Base-by-base conservation (phyloP, 2,797 vertebrate species). In the Notamacropus eugenii region DNA sequence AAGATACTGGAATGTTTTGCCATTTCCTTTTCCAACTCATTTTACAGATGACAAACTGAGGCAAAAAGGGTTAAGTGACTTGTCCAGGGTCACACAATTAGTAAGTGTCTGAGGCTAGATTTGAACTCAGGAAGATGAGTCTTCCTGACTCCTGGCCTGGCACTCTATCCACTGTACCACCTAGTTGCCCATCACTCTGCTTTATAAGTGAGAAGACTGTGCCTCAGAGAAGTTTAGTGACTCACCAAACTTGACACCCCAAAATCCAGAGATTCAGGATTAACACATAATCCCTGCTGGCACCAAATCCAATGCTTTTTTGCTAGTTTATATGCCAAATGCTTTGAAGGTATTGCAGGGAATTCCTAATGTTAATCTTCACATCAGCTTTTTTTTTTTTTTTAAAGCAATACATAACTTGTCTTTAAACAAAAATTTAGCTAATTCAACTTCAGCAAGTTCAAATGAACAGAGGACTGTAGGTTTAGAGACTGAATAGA, bases 391-490 rank as follows among this genome's bases (percentile, higher is more conserved):
- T 92, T 93, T 93, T n/a, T n/a, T n/a, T 52, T 56, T 55, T 57
- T 28, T 55, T 82, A 96, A 97, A 27, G 46, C 91, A 96, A 96
- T 96, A 97, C 52, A 57, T 91, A 96, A 97, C 91, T 19, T 95
- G 52, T 82, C 94, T 96, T 96, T 93, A 95, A 94, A 94, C 46
- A 92, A 97, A 58, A 13, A 91, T 56, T 59, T 93, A 24, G 10
- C 59, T 97, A 92, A 97, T 96, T 93, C 74, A 82, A 27, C 2
- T 82, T 74, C 11, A 94, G n/a, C 11, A 34, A 92, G 52, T 95
- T 96, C 95, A 95, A 40, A 55, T 28, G 22, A 11, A 27, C 40
- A 82, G 40, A 82, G 40, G 40, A 82, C 22, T 82, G 24, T 46
- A 24, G 2, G 27, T 82, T 82, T 46, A 82, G 40, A 82, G 22